phyloP scores from a whole-genome alignment of 2,797 vertebrate species.

The Peromyscus melanophrys region DNA sequence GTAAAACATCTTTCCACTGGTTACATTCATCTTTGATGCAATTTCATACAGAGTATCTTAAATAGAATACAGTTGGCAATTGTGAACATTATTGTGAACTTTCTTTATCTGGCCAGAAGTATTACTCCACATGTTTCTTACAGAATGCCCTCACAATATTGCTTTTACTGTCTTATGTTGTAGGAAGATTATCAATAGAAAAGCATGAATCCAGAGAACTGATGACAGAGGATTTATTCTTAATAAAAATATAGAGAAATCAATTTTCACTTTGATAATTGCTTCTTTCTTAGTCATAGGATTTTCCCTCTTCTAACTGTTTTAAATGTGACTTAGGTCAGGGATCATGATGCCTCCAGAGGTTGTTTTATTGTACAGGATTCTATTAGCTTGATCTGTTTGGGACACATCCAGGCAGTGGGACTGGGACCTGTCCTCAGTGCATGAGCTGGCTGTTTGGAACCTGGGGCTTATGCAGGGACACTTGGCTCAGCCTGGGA shows the following conservation, averaged over 20 bases:
- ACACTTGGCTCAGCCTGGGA: too few species aligned
- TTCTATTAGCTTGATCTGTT: too few species aligned
- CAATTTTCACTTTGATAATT: not conserved
- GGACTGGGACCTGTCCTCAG: too few species aligned
- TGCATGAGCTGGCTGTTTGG: too few species aligned
- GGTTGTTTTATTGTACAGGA: too few species aligned
- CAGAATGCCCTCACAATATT: not conserved
- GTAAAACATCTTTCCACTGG: not conserved
- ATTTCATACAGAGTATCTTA: not conserved
- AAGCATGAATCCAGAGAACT: not conserved
- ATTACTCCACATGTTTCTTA: not conserved
- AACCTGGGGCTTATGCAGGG: too few species aligned
- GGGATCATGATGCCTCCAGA: too few species aligned
- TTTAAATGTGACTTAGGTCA: not conserved
- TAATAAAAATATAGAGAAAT: not conserved
- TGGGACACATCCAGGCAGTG: too few species aligned
- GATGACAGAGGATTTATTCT: not conserved
- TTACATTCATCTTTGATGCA: not conserved
- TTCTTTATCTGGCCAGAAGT: not conserved
- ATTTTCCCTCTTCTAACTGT: not conserved
- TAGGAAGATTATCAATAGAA: not conserved
- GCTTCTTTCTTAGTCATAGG: not conserved
- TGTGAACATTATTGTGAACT: not conserved
- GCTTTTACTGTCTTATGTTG: not conserved
- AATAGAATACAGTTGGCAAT: not conserved